Conservation (phyloP, 2,888 invertebrate species). For the Caradrina kadenii region DNA sequence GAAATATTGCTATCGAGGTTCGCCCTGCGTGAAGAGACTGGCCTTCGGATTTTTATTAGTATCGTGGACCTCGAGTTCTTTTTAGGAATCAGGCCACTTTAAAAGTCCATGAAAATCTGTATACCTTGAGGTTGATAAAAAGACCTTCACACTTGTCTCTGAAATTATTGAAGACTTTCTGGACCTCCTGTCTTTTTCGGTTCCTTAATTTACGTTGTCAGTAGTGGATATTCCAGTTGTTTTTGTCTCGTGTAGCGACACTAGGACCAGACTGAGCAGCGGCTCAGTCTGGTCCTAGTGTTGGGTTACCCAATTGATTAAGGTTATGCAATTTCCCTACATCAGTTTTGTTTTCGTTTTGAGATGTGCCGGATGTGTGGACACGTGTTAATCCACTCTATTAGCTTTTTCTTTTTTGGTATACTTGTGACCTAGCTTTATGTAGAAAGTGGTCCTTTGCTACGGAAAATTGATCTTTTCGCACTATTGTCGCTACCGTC, state of each 20-base stretch:
- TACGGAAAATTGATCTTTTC: neutral
- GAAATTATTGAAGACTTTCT: neutral
- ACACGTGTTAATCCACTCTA: neutral
- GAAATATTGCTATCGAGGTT: neutral
- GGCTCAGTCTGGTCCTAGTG: neutral
- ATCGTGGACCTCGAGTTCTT: neutral
- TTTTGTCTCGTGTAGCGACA: neutral
- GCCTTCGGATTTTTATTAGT: neutral
- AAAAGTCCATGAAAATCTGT: no score
- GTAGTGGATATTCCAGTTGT: slow-evolving; percentile 1
- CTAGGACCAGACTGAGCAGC: no score
- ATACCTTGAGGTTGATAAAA: no score
- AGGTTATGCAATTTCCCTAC: slow-evolving; percentile 17
- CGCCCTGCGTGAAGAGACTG: neutral
- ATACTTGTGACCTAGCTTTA: neutral
- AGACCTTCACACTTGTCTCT: neutral
- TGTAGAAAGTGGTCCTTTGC: neutral
- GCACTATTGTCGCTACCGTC: neutral
- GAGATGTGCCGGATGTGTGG: slow-evolving; percentile 10
- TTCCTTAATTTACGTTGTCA: neutral
- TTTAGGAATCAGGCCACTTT: neutral
- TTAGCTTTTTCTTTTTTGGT: slow-evolving; percentile 1
- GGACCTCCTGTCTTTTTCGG: neutral
- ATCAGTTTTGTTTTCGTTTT: slow-evolving; percentile 16
- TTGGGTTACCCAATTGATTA: slow-evolving; percentile 9